Evolutionary conservation across 2,797 vertebrate genomes (phyloP), one percentile per base, ranked within the genome.

Genomic region (Meriones psammophilus): DNA sequence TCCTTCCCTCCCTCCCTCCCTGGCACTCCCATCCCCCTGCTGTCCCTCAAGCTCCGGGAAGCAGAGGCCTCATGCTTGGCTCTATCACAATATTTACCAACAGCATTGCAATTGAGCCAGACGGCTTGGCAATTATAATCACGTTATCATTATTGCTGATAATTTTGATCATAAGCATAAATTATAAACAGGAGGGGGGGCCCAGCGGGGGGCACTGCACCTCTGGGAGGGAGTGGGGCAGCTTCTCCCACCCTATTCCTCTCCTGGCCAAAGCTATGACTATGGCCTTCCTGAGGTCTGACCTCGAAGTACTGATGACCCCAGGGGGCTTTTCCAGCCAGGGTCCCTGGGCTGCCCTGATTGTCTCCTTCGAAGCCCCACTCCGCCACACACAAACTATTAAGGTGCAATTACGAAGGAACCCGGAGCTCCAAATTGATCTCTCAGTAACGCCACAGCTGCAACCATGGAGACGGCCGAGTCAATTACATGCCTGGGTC

Each of bases 131-230:
- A 97, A 97, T 98, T 98, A 97, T 95, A 96, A 97, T 98, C 97
- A 96, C 5, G 96, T 97, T 95, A 97, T 92, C 96, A 96, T 97
- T 97, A 98, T 95, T 96, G 96, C 94, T 97, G 96, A 96, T 97
- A 97, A 97, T 96, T 96, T 97, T 30, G 68, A 96, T 96, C 91
- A 78, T 94, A 92, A 96, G 97, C 96, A 95, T 94, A 97, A 97
- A 97, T 97, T 98, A 97, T 66, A 91, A 94, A 96, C 93, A 97
- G 91, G 94, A 96, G 96, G 58, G 0, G 89, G 90, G 71, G 89
- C 95, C 12, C 93, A 28, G 96, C 26, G 14, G 92, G 68, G 46
- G 50, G 58, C 87, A 69, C 58, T 30, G 76, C 36, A 50, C 60
- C 77, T 54, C 39, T 8, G 77, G 92, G 78, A 69, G 86, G 92